Percentiles rank a stretch among this genome's conserved stretches.
phyloP scores from a whole-genome alignment of 2,113 vertebrate species.

The Procavia capensis region DNA sequence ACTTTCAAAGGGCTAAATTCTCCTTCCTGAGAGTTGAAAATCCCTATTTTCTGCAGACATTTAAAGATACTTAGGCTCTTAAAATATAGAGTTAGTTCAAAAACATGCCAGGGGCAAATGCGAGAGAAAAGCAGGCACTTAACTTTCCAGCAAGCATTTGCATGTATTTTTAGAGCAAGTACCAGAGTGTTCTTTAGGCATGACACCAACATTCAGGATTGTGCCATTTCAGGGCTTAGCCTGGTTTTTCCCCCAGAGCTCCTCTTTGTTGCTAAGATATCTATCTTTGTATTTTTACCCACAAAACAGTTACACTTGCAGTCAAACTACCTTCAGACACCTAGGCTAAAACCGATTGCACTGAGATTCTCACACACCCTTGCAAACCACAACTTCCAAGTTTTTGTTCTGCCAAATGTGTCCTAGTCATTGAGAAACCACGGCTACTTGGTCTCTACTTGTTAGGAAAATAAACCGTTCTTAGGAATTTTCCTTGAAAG shows the following conservation, averaged over 20 bases:
- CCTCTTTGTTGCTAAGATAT: slow-evolving; percentile 50
- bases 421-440: slow-evolving; percentile 57
- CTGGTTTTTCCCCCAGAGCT: not conserved
- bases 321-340: slow-evolving; percentile 21
- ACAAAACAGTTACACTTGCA: slow-evolving; percentile 41
- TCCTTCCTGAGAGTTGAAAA: slow-evolving; percentile 44
- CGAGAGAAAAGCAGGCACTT: not conserved
- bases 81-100: not conserved
- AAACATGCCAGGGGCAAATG: slow-evolving; percentile 4
- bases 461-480: slow-evolving; percentile 61
- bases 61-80: slow-evolving; percentile 13
- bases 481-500: slow-evolving; percentile 70
- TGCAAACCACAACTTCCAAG: slow-evolving; percentile 58
- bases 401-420: slow-evolving; percentile 50
- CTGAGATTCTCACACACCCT: slow-evolving; percentile 43
- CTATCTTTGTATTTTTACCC: slow-evolving; percentile 29
- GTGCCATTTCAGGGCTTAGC: slow-evolving; percentile 27
- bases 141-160: not conserved
- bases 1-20: slow-evolving; percentile 26
- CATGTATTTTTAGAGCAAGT: slow-evolving; percentile 21
- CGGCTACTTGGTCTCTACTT: slow-evolving; percentile 63
- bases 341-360: not conserved
- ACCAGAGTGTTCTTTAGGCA: not conserved
- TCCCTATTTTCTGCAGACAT: not conserved
- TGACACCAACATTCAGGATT: slow-evolving; percentile 26